Evolutionary conservation across 64 coral and sea anemone species (phyloP).

Genomic region (Pachyseris speciosa): DNA sequence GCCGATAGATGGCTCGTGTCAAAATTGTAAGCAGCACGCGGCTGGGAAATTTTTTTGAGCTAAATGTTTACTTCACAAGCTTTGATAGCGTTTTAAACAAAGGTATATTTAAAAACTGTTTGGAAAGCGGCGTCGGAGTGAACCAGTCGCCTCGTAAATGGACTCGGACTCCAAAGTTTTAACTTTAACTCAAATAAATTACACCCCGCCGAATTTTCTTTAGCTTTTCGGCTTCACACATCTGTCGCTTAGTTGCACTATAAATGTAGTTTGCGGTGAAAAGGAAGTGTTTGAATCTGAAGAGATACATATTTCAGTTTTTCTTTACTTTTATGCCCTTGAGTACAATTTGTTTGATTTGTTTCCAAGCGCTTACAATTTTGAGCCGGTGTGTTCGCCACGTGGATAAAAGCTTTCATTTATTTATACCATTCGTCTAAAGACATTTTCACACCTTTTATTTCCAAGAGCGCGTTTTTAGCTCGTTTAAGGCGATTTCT

Average conservation of each 20-base stretch:
- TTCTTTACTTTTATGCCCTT: neutral
- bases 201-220: neutral
- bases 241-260: neutral
- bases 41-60: neutral
- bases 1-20: neutral
- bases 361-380: neutral
- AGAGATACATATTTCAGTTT: neutral
- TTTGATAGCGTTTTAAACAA: neutral
- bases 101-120: neutral
- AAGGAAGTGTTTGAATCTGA: neutral
- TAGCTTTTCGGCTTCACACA: neutral
- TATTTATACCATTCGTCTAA: slow-evolving; percentile 40
- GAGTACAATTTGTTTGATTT: slow-evolving; percentile 15
- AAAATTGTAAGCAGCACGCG: slow-evolving; percentile 6
- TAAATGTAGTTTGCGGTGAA: neutral
- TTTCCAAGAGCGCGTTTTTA: neutral
- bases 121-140: neutral
- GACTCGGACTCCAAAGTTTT: neutral
- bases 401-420: slow-evolving; percentile 23
- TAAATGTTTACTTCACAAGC: neutral
- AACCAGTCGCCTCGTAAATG: neutral
- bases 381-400: neutral
- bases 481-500: neutral
- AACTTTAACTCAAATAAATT: slow-evolving; percentile 4
- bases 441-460: neutral